phyloP scores from a whole-genome alignment of 35 echinoderm and acorn worm species.

The Strongylocentrotus purpuratus region DNA sequence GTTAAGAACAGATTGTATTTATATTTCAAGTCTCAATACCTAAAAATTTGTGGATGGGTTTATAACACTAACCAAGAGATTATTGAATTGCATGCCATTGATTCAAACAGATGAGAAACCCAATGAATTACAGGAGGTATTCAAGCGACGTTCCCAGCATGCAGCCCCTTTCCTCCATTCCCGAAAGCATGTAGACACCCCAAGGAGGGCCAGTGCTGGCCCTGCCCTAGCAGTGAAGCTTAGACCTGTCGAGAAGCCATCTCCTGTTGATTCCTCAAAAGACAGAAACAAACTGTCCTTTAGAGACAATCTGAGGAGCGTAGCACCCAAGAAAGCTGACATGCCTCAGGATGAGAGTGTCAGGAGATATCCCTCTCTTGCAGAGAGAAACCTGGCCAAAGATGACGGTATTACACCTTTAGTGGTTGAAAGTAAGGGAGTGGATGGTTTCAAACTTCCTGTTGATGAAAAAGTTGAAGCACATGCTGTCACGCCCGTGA shows the following conservation, averaged over 20 bases:
- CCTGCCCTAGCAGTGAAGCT: background rate
- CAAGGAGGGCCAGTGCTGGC: constrained; percentile 24
- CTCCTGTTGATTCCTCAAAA: background rate
- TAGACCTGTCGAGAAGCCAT: constrained; percentile 16
- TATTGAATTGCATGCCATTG: constrained; percentile 40
- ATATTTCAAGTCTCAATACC: background rate
- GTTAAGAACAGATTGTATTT: background rate
- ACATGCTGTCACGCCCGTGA: background rate
- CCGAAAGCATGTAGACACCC: background rate
- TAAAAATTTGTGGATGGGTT: background rate
- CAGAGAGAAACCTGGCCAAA: background rate
- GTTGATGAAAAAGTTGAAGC: background rate
- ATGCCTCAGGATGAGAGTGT: background rate
- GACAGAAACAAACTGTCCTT: background rate
- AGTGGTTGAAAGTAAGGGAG: background rate
- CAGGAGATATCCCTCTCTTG: background rate
- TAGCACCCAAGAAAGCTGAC: background rate
- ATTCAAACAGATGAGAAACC: constrained; percentile 31
- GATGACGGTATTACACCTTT: background rate
- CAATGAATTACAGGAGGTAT: constrained; percentile 42
- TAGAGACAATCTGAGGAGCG: background rate
- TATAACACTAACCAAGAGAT: background rate
- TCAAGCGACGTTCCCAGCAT: constrained; percentile 44
- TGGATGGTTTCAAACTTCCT: background rate
- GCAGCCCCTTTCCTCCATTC: constrained; percentile 34